phyloP scores from a whole-genome alignment of 2,888 invertebrate genomes.

The Polydrusus pterygomalis region DNA sequence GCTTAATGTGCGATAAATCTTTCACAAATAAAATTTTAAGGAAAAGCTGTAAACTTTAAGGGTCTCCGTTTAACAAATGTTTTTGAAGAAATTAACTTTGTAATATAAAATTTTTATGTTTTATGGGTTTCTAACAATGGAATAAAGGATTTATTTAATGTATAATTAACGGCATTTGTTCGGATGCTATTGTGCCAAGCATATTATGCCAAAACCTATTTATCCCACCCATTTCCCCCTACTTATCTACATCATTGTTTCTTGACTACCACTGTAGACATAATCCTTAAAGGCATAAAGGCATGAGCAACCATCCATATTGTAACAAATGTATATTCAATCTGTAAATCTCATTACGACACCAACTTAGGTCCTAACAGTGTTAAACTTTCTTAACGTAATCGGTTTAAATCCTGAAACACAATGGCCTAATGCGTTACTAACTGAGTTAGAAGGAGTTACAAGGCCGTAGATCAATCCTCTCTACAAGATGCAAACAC shows the following conservation, averaged over 20 bases:
- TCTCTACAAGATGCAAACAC: conserved; percentile 55
- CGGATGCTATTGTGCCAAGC: too few relatives aligned
- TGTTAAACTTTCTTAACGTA: conserved; percentile 58
- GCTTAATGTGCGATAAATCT: conserved; percentile 31
- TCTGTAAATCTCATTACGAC: conserved; percentile 13
- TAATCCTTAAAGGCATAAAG: too few relatives aligned
- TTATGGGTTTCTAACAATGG: neutral
- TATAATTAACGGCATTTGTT: neutral
- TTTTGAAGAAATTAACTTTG: conserved; percentile 4
- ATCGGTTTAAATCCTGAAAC: conserved; percentile 57
- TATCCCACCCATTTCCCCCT: too few relatives aligned
- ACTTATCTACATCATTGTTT: neutral
- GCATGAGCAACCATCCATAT: neutral
- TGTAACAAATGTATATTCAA: neutral
- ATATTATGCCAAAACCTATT: too few relatives aligned
- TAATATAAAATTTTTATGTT: conserved; percentile 13
- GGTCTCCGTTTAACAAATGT: conserved; percentile 17
- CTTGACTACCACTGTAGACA: too few relatives aligned
- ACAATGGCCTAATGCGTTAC: conserved; percentile 51
- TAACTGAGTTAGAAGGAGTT: conserved; percentile 56
- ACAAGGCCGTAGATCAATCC: conserved; percentile 55
- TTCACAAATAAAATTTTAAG: conserved; percentile 24
- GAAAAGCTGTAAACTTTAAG: conserved; percentile 11
- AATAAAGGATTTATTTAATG: conserved; percentile 5
- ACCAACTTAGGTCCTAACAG: conserved; percentile 4